These are phyloP conservation scores for Miniopterus natalensis DNA, from an alignment of 2,113 vertebrate genomes.

Conservation along the genomic window DNA sequence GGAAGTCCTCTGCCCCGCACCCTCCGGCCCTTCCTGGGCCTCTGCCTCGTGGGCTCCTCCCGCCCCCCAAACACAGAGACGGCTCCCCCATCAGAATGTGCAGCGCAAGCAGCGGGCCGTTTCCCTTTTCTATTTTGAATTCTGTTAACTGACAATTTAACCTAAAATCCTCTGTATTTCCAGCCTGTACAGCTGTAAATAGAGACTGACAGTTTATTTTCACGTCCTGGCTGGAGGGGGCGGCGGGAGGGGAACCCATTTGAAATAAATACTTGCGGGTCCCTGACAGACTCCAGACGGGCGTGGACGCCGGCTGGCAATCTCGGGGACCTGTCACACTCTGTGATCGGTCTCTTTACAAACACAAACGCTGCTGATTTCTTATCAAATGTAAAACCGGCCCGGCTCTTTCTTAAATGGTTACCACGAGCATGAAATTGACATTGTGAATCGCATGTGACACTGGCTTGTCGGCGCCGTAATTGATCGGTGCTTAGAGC, in stretches of 20 bases:
- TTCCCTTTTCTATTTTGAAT: slow-evolving; percentile 89
- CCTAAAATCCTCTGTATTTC: slow-evolving; percentile 90
- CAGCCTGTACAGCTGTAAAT: slow-evolving; percentile 90
- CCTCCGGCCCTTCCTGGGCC: background rate
- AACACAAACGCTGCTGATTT: slow-evolving; percentile 96
- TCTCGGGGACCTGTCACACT: slow-evolving; percentile 97
- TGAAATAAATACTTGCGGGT: slow-evolving; percentile 97
- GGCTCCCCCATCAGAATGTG: slow-evolving; percentile 78
- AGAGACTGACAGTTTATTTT: slow-evolving; percentile 93
- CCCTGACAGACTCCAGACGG: slow-evolving; percentile 94
- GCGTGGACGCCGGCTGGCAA: slow-evolving; percentile 90
- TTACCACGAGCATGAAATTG: slow-evolving; percentile 98
- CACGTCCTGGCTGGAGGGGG: slow-evolving; percentile 79
- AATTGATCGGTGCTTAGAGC: slow-evolving; percentile 97
- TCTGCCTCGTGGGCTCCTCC: background rate
- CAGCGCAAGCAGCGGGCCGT: slow-evolving; percentile 82
- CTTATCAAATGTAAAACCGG: slow-evolving; percentile 99
- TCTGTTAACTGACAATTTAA: slow-evolving; percentile 92
- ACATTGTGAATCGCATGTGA: slow-evolving; percentile 99
- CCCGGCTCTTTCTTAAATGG: slow-evolving; percentile 94
- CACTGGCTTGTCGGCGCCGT: slow-evolving; percentile 94
- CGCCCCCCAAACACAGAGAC: slow-evolving; percentile 78
- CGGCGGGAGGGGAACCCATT: slow-evolving; percentile 78
- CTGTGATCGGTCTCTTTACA: slow-evolving; percentile 94
- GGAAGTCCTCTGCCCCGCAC: slow-evolving; percentile 16